Conservation (phyloP, 2,113 vertebrate species). For the Heterocephalus glaber region DNA sequence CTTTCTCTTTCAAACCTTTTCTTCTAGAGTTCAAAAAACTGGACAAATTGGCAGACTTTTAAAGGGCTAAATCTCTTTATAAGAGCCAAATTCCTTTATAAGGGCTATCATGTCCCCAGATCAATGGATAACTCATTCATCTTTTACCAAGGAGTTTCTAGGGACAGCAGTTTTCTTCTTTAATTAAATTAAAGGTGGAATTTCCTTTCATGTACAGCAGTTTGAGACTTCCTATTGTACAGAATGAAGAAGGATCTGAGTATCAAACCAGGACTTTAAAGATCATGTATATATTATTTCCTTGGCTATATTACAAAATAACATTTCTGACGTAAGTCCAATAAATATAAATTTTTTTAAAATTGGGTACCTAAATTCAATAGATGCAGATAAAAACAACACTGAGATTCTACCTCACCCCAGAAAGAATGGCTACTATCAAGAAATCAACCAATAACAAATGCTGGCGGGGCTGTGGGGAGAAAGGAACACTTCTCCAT, state of each 20-base stretch:
- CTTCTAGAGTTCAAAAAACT: background rate
- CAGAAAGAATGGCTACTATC: too few relatives aligned
- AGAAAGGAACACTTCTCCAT: too few relatives aligned
- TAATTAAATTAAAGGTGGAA: slow-evolving; percentile 21
- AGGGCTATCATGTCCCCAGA: background rate
- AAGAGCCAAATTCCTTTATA: background rate
- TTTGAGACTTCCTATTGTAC: background rate
- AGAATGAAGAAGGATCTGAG: background rate
- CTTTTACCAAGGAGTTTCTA: background rate
- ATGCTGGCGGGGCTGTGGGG: too few relatives aligned
- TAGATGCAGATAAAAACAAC: too few relatives aligned
- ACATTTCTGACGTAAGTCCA: background rate
- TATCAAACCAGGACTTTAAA: background rate
- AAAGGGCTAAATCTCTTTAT: background rate
- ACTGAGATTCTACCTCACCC: too few relatives aligned
- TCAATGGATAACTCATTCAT: background rate
- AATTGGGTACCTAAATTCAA: too few relatives aligned
- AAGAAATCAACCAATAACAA: too few relatives aligned
- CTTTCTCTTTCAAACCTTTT: background rate
- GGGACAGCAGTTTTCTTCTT: background rate
- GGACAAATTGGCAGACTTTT: background rate
- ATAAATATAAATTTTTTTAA: background rate
- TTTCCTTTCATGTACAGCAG: slow-evolving; percentile 3
- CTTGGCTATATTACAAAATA: background rate
- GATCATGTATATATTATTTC: background rate